A percentile compares a stretch with the other conserved stretches of the same genome.
Evolutionary conservation across 1,140 invertebrate genomes (phyloP).

Genomic region (Drosophila sechellia): DNA sequence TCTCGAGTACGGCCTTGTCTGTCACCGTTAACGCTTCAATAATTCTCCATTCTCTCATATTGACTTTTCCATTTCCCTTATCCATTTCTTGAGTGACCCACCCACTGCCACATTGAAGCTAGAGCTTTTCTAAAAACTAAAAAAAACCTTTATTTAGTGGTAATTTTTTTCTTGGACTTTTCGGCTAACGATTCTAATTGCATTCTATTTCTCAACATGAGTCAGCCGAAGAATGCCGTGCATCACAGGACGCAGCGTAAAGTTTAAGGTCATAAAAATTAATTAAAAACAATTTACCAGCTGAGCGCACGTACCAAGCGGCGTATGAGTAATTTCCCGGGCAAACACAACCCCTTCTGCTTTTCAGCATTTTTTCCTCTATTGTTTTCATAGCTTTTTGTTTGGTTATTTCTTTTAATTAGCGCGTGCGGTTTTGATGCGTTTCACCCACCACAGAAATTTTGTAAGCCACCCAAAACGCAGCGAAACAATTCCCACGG

Average conservation of each 20-base stretch:
- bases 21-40: conserved; percentile 65
- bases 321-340: conserved; percentile 59
- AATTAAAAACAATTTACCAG: conserved; percentile 75
- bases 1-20: conserved; percentile 39
- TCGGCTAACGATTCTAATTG: conserved; percentile 59
- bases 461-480: conserved; percentile 15
- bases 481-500: conserved; percentile 39
- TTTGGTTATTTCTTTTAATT: conserved; percentile 75
- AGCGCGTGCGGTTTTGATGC: conserved; percentile 60
- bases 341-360: conserved; percentile 1
- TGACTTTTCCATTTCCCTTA: conserved; percentile 46
- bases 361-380: conserved; percentile 13
- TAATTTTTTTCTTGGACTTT: conserved; percentile 19
- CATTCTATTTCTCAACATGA: conserved; percentile 53
- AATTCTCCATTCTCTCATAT: conserved; percentile 24
- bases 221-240: conserved; percentile 25
- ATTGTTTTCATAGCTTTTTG: conserved; percentile 42
- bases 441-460: conserved; percentile 19
- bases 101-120: conserved; percentile 30
- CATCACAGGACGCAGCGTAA: conserved; percentile 30
- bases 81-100: conserved; percentile 17
- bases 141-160: conserved; percentile 17
- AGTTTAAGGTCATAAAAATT: conserved; percentile 72
- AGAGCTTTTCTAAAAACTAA: background rate
- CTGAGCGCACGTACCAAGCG: conserved; percentile 60